Evolutionary conservation across 2,113 vertebrate genomes (phyloP).

Genomic region (Chaetodon trifascialis): DNA sequence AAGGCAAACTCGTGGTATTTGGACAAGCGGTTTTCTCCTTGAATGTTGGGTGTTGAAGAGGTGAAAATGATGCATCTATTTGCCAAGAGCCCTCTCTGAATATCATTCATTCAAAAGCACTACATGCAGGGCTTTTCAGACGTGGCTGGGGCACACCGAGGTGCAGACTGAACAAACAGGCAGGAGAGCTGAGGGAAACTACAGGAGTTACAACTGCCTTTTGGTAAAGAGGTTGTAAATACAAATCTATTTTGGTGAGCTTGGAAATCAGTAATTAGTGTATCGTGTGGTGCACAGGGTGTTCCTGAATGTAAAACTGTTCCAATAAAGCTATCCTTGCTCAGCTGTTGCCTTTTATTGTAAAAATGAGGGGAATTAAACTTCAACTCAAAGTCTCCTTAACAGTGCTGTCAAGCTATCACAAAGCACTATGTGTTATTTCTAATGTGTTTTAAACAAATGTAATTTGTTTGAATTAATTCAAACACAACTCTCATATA

Average conservation of each 20-base stretch:
- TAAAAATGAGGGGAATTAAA: too few species aligned
- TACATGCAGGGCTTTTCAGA: conserved; percentile 9
- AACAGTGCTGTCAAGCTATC: neutral
- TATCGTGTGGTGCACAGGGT: neutral
- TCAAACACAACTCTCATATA: too few species aligned
- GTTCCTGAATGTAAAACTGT: too few species aligned
- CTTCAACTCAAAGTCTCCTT: neutral
- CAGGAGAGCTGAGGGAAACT: neutral
- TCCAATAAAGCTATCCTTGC: neutral
- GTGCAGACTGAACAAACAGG: neutral
- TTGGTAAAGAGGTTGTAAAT: conserved; percentile 15
- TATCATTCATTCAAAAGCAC: conserved; percentile 37
- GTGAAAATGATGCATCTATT: conserved; percentile 25
- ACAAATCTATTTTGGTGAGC: neutral
- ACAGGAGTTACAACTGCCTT: neutral
- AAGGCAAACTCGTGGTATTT: conserved; percentile 32
- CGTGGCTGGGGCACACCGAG: neutral
- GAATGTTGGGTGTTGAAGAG: conserved; percentile 7
- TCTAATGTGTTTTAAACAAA: neutral
- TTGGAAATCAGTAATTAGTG: neutral
- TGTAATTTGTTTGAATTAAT: too few species aligned
- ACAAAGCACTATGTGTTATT: neutral
- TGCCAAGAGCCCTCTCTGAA: conserved; percentile 30
- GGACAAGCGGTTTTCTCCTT: conserved; percentile 35
- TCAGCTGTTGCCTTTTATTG: neutral